Evolutionary conservation across 37 sponge, comb jelly and placozoan species (phyloP).

Genomic region (Halisarca cf. caerulea): DNA sequence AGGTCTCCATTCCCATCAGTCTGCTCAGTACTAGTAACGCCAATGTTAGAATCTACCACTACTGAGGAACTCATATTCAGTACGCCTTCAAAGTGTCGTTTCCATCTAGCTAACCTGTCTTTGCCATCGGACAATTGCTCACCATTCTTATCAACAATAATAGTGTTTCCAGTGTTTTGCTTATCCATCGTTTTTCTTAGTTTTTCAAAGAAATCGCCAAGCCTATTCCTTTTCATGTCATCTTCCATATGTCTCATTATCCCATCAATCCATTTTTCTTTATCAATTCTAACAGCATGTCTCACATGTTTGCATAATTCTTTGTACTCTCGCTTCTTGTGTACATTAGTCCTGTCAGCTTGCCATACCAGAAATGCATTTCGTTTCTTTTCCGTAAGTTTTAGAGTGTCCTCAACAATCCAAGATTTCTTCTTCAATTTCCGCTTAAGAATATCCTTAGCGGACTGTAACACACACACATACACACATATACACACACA

Average conservation of each 20-base stretch:
- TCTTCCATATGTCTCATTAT: not conserved
- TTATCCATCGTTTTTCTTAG: not conserved
- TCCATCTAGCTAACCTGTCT: too few relatives aligned
- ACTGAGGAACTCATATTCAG: too few relatives aligned
- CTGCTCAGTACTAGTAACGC: too few relatives aligned
- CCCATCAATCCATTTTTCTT: not conserved
- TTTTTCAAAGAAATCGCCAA: not conserved
- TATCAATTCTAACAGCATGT: not conserved
- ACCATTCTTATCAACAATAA: too few relatives aligned
- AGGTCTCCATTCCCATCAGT: too few relatives aligned
- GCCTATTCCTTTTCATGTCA: not conserved
- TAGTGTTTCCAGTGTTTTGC: not conserved
- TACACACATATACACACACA: too few relatives aligned
- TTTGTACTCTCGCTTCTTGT: not conserved
- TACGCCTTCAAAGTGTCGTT: too few relatives aligned
- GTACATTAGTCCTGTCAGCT: not conserved
- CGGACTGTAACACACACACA: too few relatives aligned
- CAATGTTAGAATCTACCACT: too few relatives aligned
- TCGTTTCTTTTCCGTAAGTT: not conserved
- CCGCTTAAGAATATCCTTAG: too few relatives aligned
- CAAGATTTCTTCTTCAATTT: not conserved
- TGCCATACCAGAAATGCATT: not conserved
- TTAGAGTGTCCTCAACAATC: not conserved
- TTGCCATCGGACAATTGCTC: too few relatives aligned
- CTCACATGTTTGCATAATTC: not conserved